Evolutionary conservation across 2,888 invertebrate species (phyloP).

Genomic region (Melanotus villosus): DNA sequence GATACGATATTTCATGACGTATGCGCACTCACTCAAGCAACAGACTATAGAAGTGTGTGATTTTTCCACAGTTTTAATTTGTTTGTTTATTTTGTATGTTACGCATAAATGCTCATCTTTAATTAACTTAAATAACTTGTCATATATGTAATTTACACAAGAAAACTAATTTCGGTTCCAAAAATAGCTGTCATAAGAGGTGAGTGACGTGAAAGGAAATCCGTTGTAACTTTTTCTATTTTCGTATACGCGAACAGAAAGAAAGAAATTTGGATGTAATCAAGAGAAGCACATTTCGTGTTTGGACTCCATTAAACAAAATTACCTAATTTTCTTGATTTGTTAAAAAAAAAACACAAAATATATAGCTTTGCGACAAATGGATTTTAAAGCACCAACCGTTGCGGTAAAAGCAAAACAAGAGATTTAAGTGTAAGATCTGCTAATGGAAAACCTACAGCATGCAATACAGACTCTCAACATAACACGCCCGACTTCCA

Average conservation of each 20-base stretch:
- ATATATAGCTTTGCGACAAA: slow-evolving; percentile 7
- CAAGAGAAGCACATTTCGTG: slow-evolving; percentile 28
- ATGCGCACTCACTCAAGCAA: too few relatives aligned
- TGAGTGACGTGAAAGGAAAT: slow-evolving; percentile 29
- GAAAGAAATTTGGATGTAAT: slow-evolving; percentile 15
- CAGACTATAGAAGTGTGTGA: too few relatives aligned
- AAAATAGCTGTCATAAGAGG: too few relatives aligned
- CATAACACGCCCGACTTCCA: slow-evolving; percentile 11
- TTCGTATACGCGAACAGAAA: background rate
- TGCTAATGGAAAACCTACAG: slow-evolving; percentile 26
- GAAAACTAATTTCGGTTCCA: too few relatives aligned
- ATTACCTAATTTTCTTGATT: slow-evolving; percentile 20
- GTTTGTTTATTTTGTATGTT: too few relatives aligned
- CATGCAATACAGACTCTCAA: background rate
- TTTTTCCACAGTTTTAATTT: too few relatives aligned
- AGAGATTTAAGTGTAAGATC: slow-evolving; percentile 24
- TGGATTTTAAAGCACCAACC: slow-evolving; percentile 20
- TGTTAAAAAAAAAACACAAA: background rate
- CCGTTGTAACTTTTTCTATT: slow-evolving; percentile 12
- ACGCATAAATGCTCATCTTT: too few relatives aligned
- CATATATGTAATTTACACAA: too few relatives aligned
- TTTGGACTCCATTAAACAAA: slow-evolving; percentile 25
- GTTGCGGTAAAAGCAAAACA: slow-evolving; percentile 13
- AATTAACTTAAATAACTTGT: too few relatives aligned
- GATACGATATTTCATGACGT: too few relatives aligned